Conservation (phyloP, 2,888 invertebrate genomes). For the Phyllotreta striolata region DNA sequence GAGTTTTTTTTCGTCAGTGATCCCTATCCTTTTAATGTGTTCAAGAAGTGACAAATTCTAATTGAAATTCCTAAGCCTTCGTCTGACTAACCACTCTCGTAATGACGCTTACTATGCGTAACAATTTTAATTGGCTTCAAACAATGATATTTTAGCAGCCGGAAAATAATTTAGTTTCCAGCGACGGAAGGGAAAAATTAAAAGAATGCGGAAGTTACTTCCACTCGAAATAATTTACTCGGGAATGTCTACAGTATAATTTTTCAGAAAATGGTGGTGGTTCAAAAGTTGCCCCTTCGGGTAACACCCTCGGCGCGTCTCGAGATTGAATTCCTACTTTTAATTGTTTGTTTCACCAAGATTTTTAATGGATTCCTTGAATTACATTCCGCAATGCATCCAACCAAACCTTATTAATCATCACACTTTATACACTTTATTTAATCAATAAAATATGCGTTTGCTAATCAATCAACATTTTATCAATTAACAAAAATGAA, state of each 20-base stretch:
- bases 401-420: no score
- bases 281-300: slow-evolving; percentile 28
- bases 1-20: slow-evolving; percentile 45
- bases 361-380: slow-evolving; percentile 25
- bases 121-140: slow-evolving; percentile 60
- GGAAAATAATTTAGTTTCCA: slow-evolving; percentile 41
- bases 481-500: no score
- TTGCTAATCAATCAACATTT: no score
- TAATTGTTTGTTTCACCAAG: slow-evolving; percentile 34
- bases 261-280: slow-evolving; percentile 34
- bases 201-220: slow-evolving; percentile 40
- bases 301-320: slow-evolving; percentile 30
- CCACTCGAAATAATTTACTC: slow-evolving; percentile 38
- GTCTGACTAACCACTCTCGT: slow-evolving; percentile 56
- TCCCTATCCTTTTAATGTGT: slow-evolving; percentile 54
- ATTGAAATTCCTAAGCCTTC: slow-evolving; percentile 60
- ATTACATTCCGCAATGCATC: slow-evolving; percentile 12
- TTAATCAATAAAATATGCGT: no score
- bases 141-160: slow-evolving; percentile 53
- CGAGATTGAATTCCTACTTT: slow-evolving; percentile 32
- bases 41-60: slow-evolving; percentile 62
- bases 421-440: no score
- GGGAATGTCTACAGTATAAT: slow-evolving; percentile 37
- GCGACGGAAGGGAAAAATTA: slow-evolving; percentile 35
- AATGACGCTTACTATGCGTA: slow-evolving; percentile 58